These are phyloP conservation scores for Spatula clypeata DNA, from an alignment of 2,797 vertebrate species.

Conservation along the genomic window DNA sequence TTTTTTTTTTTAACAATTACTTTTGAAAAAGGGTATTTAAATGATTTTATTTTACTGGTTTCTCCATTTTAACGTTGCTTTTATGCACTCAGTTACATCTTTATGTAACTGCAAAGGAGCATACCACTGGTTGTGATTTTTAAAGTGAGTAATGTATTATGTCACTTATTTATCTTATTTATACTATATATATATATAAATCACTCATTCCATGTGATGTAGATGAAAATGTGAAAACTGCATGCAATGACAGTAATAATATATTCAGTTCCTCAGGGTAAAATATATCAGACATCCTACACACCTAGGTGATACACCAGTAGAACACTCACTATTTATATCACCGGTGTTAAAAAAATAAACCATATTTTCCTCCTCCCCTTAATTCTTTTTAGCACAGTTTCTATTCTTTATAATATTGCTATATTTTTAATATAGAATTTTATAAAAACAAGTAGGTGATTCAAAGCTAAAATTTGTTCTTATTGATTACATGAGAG, in stretches of 20 bases:
- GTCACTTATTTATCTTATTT: neutral
- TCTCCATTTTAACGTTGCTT: neutral
- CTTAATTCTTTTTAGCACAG: neutral
- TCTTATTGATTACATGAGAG: neutral
- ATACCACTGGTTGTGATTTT: neutral
- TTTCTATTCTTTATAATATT: neutral
- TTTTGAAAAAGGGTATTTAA: neutral
- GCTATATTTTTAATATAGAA: neutral
- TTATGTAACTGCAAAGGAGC: neutral
- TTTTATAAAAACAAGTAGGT: neutral
- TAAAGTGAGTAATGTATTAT: neutral
- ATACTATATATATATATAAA: neutral
- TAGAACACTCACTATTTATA: neutral
- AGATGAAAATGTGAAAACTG: slow-evolving; percentile 10
- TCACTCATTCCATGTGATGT: neutral
- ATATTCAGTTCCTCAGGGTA: neutral
- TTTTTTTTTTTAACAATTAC: neutral
- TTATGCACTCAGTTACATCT: neutral
- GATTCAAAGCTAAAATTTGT: slow-evolving; percentile 20
- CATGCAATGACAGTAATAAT: neutral
- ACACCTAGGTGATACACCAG: neutral
- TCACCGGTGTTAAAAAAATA: neutral
- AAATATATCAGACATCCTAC: neutral
- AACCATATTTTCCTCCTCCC: neutral
- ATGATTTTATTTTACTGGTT: neutral